Evolutionary conservation across 1,140 invertebrate species (phyloP), one percentile per base, ranked within the genome.

Genomic region (Microplitis demolitor): DNA sequence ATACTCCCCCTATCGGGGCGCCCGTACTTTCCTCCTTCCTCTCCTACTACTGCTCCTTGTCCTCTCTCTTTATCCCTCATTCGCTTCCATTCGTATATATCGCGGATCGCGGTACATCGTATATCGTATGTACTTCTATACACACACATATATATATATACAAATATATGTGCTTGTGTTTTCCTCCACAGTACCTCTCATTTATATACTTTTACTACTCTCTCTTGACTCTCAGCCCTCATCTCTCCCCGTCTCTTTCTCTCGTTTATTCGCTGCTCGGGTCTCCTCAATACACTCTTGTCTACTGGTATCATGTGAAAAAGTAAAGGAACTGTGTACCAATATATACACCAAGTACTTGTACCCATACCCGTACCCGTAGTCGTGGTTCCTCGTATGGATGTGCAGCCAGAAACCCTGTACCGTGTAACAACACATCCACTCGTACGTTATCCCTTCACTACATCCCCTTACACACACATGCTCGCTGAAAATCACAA

Each of bases 1-100:
- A 87, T 85, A 87, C 86, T 86, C 85, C 85, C 84, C 81, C 83
- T 83, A 79, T 81, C 78, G 80, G 81, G 80, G 77, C 78, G 68
- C 69, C 63, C 64, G 37, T 63, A 80, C 77, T 75, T 76, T 73
- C 78, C 79, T 75, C 66, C 77, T 77, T 77, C 70, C 66, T 80
- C 53, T 69, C 53, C 51, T 31, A 54, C 39, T 56, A 33, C 53
- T 13, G 70, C 54, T 66, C 66, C 60, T 39, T 31, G n/a, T 51
- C 39, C 51, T 34, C 45, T 13, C 66, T 67, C 70, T 54, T 33
- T 14, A 35, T 33, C 34, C 50, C 60, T 66, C 50, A 33, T 51
- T 24, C 66, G 33, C 54, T 33, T 54, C 34, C 66, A 37, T 58
- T 1, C 4, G 13, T 54, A 14, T 39, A 53, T 56, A 69, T 71